A percentile compares a stretch with the other conserved stretches of the same genome.
Conservation (phyloP, 2,113 vertebrate species). For the Rhizomys pruinosus region DNA sequence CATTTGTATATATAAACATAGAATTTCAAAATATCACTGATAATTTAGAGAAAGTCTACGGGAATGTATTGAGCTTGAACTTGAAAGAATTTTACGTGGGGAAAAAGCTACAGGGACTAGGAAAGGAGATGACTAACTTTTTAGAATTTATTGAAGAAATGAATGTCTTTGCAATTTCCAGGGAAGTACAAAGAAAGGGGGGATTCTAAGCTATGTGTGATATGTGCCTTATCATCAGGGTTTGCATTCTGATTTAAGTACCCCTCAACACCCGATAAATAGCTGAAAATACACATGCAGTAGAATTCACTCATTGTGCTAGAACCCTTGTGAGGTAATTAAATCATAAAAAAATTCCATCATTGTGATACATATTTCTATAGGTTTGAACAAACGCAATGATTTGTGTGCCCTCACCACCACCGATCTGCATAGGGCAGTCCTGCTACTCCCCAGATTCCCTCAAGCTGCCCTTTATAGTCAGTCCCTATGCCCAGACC, state of each 20-base stretch:
- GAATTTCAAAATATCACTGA: constrained; percentile 23
- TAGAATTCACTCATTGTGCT: not conserved
- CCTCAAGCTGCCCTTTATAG: not conserved
- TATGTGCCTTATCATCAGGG: not conserved
- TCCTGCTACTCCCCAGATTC: not conserved
- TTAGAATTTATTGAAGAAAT: constrained; percentile 6
- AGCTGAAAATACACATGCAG: not conserved
- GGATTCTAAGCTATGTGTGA: too few species aligned
- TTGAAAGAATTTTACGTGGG: not conserved
- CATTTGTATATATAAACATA: not conserved
- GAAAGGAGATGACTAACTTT: not conserved
- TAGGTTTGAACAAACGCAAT: not conserved
- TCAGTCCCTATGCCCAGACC: not conserved
- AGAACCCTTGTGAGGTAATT: not conserved
- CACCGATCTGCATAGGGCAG: not conserved
- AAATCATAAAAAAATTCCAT: not conserved
- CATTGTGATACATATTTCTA: not conserved
- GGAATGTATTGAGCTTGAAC: not conserved
- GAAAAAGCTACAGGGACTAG: constrained; percentile 30
- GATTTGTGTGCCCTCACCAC: not conserved
- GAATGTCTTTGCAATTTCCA: constrained; percentile 27
- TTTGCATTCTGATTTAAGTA: not conserved
- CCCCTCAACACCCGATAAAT: not conserved
- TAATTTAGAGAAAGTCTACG: not conserved
- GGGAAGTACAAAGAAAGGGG: constrained; percentile 15